phyloP scores from a whole-genome alignment of 2,888 invertebrate genomes.

The Agrochola macilenta region DNA sequence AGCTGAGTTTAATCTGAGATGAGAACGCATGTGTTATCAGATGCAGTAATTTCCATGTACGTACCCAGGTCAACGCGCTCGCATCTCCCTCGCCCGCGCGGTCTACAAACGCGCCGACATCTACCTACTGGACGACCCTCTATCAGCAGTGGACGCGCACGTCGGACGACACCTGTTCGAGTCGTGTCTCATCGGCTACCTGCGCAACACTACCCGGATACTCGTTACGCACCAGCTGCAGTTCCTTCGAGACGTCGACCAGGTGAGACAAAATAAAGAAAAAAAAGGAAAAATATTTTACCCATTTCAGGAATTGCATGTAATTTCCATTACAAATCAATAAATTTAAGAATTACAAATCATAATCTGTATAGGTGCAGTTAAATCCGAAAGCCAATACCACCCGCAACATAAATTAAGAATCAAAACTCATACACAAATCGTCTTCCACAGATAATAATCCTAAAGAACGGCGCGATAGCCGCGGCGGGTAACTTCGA shows the following conservation, averaged over 20 bases:
- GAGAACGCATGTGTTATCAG: no score
- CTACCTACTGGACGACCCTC: slow-evolving; percentile 97
- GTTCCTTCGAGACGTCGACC: slow-evolving; percentile 91
- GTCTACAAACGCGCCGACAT: slow-evolving; percentile 96
- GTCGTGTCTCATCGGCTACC: slow-evolving; percentile 92
- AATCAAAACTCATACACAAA: neutral
- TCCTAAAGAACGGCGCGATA: slow-evolving; percentile 90
- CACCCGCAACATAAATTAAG: neutral
- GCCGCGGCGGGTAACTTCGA: slow-evolving; percentile 93
- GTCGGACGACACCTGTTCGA: slow-evolving; percentile 97
- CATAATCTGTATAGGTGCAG: neutral
- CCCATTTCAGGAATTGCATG: no score
- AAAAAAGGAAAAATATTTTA: no score
- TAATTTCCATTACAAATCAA: neutral
- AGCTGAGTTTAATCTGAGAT: no score
- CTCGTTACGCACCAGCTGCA: slow-evolving; percentile 95
- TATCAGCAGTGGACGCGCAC: slow-evolving; percentile 98
- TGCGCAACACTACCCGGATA: slow-evolving; percentile 93
- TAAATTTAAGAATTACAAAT: neutral
- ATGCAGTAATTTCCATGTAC: no score
- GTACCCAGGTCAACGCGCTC: slow-evolving; percentile 94
- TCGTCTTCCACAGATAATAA: slow-evolving; percentile 85
- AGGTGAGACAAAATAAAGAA: slow-evolving; percentile 69
- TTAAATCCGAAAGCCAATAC: neutral
- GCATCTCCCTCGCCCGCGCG: slow-evolving; percentile 96